Percentiles rank a stretch among this genome's conserved stretches.
Conservation (phyloP, 2,888 invertebrate genomes). For the Tiliacea citrago region DNA sequence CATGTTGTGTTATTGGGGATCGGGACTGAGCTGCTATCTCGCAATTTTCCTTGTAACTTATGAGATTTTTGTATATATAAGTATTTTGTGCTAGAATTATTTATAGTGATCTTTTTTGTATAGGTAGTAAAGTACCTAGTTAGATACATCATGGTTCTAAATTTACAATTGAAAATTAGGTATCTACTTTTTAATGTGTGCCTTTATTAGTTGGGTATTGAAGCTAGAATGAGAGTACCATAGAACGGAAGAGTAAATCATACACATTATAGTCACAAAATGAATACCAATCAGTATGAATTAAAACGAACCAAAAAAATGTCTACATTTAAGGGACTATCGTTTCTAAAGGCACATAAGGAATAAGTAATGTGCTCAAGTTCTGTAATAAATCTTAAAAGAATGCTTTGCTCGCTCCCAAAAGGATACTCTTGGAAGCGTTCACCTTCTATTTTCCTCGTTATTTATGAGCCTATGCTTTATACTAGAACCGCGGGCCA, state of each 20-base stretch:
- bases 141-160: not conserved
- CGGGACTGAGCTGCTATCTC: slow-evolving; percentile 50
- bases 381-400: slow-evolving; percentile 90
- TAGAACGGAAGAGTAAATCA: slow-evolving; percentile 31
- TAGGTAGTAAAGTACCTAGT: not conserved
- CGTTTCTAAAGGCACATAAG: slow-evolving; percentile 86
- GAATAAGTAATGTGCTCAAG: slow-evolving; percentile 90
- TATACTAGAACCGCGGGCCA: slow-evolving; percentile 88
- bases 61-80: slow-evolving; percentile 33
- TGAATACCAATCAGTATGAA: slow-evolving; percentile 54
- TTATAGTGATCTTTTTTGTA: slow-evolving; percentile 17
- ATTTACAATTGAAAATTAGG: not conserved
- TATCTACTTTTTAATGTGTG: not conserved
- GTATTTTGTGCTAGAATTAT: slow-evolving; percentile 18
- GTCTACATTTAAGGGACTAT: slow-evolving; percentile 80
- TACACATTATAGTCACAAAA: slow-evolving; percentile 18
- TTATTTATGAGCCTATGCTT: slow-evolving; percentile 90
- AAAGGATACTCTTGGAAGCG: slow-evolving; percentile 90
- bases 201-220: slow-evolving; percentile 13
- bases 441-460: slow-evolving; percentile 90
- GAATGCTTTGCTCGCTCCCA: slow-evolving; percentile 90
- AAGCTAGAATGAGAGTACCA: not conserved
- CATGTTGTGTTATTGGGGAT: slow-evolving; percentile 63
- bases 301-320: slow-evolving; percentile 71
- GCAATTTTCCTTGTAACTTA: slow-evolving; percentile 53